Evolutionary conservation across 2,888 invertebrate species (phyloP), one percentile per base, ranked within the genome.

Genomic region (Eurytoma adleriae): DNA sequence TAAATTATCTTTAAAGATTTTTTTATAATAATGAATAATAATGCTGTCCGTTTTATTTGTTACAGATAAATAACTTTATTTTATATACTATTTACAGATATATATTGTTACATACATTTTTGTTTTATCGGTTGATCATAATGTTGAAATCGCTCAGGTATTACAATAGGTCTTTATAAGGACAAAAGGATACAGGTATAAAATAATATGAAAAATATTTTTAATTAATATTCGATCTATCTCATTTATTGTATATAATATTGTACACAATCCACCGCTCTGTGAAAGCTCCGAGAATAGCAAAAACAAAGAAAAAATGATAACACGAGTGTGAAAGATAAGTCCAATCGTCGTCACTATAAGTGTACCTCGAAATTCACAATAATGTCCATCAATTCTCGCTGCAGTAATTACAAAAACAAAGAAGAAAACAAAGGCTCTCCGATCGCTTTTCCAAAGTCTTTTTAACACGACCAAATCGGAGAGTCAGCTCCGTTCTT

Each of bases 231-330:
- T 59, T 73, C 73, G 74, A 80, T 81, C 66, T 78, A 81, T 71
- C 57, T 81, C 74, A 74, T 81, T 81, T 81, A 81, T 81, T 81
- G 69, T 78, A 67, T 74, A 71, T 74, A 78, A 18, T 81, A 81
- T 78, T 74, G 70, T 81, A 81, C 78, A 80, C 75, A 81, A 81
- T 81, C 69, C 78, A 81, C 78, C 78, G 24, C 50, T 78, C 69
- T 70, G 61, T 54, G 64, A 78, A 71, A 78, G 56, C 67, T 77
- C 57, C 57, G 24, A 74, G 50, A 24, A 74, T 76, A 76, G 66
- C 59, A 67, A 76, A 71, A 64, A 64, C n/a, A 54, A 54, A 54
- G 54, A 68, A 52, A 64, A n/a, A 66, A 72, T 67, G 62, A 48
- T 59, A 52, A 54, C 52, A 64, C 62, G 73, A 72, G 59, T 70